A percentile compares a stretch with the other conserved stretches of the same genome.
Evolutionary conservation across 2,797 vertebrate genomes (phyloP).

Genomic region (Xerus rutilus): DNA sequence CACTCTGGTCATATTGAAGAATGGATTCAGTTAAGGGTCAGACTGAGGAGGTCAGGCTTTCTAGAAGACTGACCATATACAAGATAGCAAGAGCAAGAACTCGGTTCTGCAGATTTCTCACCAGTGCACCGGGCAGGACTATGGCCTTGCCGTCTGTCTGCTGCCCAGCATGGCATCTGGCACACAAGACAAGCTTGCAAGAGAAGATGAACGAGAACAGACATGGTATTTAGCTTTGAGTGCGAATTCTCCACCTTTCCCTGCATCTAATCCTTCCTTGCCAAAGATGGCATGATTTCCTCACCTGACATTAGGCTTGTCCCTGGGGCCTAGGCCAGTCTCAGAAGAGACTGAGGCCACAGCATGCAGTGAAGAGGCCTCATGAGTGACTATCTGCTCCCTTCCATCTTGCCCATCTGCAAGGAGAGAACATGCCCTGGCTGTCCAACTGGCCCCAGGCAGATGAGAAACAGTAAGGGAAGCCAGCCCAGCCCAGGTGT

Average conservation of each 20-base stretch:
- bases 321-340: neutral
- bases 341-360: neutral
- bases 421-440: neutral
- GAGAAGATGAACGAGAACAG: neutral
- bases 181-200: neutral
- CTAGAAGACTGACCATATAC: neutral
- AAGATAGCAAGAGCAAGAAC: neutral
- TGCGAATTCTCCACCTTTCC: neutral
- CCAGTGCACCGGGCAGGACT: no score
- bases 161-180: neutral
- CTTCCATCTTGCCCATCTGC: neutral
- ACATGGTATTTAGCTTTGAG: neutral
- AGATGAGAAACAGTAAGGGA: neutral
- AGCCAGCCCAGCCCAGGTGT: neutral
- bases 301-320: neutral
- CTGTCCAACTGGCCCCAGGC: neutral
- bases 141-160: neutral
- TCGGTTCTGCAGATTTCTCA: neutral
- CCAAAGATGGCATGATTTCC: neutral
- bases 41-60: neutral
- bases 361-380: neutral
- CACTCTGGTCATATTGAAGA: neutral
- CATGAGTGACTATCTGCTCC: neutral
- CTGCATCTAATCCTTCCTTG: neutral
- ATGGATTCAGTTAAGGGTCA: neutral